Base-by-base conservation (phyloP, 1,140 invertebrate species). In the Eriocheir sinensis region DNA sequence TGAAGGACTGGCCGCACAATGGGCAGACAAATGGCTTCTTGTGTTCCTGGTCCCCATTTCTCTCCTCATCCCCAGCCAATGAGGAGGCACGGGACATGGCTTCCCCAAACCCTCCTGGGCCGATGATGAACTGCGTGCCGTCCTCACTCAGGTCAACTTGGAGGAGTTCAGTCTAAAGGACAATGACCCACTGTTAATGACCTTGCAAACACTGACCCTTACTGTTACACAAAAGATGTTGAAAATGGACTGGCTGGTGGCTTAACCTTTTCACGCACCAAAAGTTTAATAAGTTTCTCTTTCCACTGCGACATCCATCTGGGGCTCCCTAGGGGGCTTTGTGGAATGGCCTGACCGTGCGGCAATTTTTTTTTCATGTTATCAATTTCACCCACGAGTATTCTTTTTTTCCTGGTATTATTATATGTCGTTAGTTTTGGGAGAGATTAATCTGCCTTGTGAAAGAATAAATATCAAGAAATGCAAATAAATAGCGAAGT, bases 1-100 rank as follows among this genome's bases (percentile, higher is more conserved):
- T 99, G 96, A 99, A 99, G 0, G 99, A 99, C 96, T 99, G 99
- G 4, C 98, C 98, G 97, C 99, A 99, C 34, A 99, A 98, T 72
- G 97, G 96, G 96, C 99, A 99, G 0, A 99, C 99, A 96, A 99
- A 99, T 0, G 99, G 99, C 96, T 99, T 99, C 96, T 99, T 98
- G 95, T 99, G 94, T 32, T 94, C 95, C 80, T 53, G 60, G 27
- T 93, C 91, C 41, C 95, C 95, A 81, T 89, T 89, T 44, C 88
- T 94, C 60, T 95, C 95, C 53, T 95, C 95, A 72, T 95, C 94
- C 30, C 91, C 93, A 41, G 90, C 90, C 53, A 94, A 44, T 27
- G 95, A 94, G 9, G 95, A 94, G 27, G 79, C 86, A 40, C 93
- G 86, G 30, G 95, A 94, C 80, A 92, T 94, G 79, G 88, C 92